Evolutionary conservation across 1,140 invertebrate species (phyloP), one percentile per base, ranked within the genome.

Genomic region (Aporrectodea caliginosa): DNA sequence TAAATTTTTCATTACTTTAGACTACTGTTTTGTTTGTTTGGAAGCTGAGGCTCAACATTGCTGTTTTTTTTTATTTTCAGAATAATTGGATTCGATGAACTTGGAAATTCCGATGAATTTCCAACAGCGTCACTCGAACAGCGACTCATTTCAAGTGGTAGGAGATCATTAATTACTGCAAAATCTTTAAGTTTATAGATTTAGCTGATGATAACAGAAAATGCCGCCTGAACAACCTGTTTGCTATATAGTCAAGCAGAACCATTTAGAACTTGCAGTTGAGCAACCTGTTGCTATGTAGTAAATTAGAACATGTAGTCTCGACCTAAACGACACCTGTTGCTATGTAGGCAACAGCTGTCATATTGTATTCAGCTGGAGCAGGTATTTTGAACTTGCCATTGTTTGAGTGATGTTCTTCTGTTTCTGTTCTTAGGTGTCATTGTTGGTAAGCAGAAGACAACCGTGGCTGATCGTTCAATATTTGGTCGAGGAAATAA

Each of bases 61-160:
- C 30, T 43, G 14, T 32, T 16, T 72, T 34, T 30, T 69, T 30
- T 69, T 68, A 58, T 80, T 84, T 82, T 29, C 82, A 88, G 87
- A 77, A 82, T 88, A 35, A 80, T 85, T 80, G 87, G 87, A 6
- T 88, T 88, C 85, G 86, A 87, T 78, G 85, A 87, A 32, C 80
- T 88, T 68, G 86, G 86, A 32, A 84, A 84, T 73, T 81, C 84
- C 29, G 86, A 88, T 80, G 83, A 80, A 77, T 88, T 88, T 81
- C 81, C 77, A 70, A 84, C 84, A 32, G 77, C 78, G 58, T 81
- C 84, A 12, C 80, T 88, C 73, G 87, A 88, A 78, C 83, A 77
- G 32, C 80, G 85, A 72, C 81, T 88, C 1, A 83, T 82, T 58
- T 81, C 82, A 82, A 85, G 85, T 83, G 86, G 87, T 88, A 80